Base-by-base conservation (phyloP, 2,797 vertebrate species). In the Sebastolobus altivelis region DNA sequence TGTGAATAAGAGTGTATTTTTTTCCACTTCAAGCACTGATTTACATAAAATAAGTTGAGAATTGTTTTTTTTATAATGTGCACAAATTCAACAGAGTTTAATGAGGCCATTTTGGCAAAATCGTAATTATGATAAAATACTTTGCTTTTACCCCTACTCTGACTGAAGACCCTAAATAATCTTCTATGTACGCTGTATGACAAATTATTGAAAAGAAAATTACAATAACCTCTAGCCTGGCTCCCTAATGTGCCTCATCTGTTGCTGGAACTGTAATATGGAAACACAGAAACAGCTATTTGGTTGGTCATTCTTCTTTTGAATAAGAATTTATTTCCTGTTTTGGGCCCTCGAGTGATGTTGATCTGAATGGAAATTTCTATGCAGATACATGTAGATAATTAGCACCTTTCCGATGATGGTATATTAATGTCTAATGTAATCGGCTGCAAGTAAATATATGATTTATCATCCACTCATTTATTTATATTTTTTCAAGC, bases 21-120 rank as follows among this genome's bases (percentile, higher is more conserved):
- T 43, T 14, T 6, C 40, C 13, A 46, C 0, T 40, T 40, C 40
- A 46, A 46, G 4, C 14, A 20, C 46, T 49, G 20, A 20, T 2
- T 49, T 49, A 9, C 46, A 20, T 49, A 20, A 49, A 20, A 31
- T 8, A 49, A 20, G 18, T 4, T 65, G 12, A 81, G 25, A 70
- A 85, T 75, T 78, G 65, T 49, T 69, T 72, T 20, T 8, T 85
- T 80, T 66, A 25, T 25, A 84, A 80, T 83, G 70, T 68, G 4
- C 29, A 60, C 9, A 70, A 22, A 73, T 55, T 72, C 56, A 35
- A 35, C 7, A 65, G 16, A 49, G 31, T 38, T 33, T 52, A 55
- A 76, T 55, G 29, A 31, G 8, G 6, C 27, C 16, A 25, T 76
- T 69, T 18, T 18, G 31, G 8, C 25, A 56, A 65, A 27, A 13